Conservation (phyloP, 2,113 vertebrate species). For the Numenius arquata region DNA sequence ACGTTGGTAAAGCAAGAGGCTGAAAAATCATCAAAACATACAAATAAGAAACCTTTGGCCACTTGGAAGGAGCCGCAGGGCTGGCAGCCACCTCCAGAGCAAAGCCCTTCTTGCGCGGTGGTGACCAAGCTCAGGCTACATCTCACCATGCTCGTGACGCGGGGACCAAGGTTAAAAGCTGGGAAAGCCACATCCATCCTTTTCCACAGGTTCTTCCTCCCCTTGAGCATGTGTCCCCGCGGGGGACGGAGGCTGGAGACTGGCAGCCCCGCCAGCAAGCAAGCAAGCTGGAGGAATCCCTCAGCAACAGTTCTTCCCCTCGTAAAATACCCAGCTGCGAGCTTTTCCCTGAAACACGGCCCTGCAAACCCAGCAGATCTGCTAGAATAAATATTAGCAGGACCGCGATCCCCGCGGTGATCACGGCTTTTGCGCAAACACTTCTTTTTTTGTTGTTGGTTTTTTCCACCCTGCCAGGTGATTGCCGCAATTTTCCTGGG, state of each 20-base stretch:
- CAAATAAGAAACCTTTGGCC: not conserved
- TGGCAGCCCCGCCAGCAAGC: not conserved
- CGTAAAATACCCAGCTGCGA: not conserved
- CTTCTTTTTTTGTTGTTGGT: not conserved
- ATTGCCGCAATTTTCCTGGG: not conserved
- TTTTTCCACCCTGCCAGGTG: not conserved
- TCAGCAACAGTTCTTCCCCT: not conserved
- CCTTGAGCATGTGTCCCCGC: fast-evolving
- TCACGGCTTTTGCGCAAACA: not conserved
- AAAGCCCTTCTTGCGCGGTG: not conserved
- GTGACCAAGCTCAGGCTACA: not conserved
- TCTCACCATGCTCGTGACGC: not conserved
- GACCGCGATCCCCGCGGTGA: fast-evolving
- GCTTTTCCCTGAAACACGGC: not conserved
- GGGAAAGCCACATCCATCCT: not conserved
- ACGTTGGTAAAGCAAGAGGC: fast-evolving
- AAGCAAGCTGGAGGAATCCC: not conserved
- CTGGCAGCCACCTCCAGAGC: not conserved
- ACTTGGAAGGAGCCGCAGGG: not conserved
- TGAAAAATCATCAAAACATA: not conserved
- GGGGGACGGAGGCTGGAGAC: fast-evolving
- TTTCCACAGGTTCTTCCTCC: not conserved
- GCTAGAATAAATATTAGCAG: not conserved
- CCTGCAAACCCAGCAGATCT: not conserved
- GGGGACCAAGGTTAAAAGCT: not conserved